Evolutionary conservation across 1,140 invertebrate species (phyloP), one percentile per base, ranked within the genome.

Genomic region (Penaeus indicus): DNA sequence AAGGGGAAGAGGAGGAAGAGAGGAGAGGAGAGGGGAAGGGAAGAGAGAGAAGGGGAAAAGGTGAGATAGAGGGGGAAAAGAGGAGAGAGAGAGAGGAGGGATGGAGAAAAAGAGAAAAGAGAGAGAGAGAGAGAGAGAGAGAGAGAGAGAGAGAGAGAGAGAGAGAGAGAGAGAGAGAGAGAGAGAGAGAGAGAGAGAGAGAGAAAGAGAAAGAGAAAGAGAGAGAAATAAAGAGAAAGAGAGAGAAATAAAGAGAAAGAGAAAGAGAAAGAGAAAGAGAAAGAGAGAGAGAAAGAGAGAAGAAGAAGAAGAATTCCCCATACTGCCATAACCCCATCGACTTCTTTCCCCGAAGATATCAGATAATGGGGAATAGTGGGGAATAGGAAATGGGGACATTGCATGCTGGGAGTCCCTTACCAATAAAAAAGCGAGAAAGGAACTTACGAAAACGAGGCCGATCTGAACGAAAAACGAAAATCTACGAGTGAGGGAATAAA

Each of bases 61-160:
- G 32, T 32, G 2, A 32, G 32, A 32, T 32, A 32, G 32, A 32
- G 32, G 32, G 32, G 22, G 67, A 69, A 27, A 69, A 27, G 32
- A 27, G 32, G 67, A 69, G 67, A 69, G 67, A 69, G 67, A 69
- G 67, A 69, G 67, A 69, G 67, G 32, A 32, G 32, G 32, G 32
- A 2, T 69, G 67, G 32, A 32, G 32, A 32, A 2, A 32, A 2
- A 32, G 32, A 32, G 32, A 32, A 2, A 32, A 32, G 32, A 32
- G 32, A 69, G 8, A 69, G 22, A 10, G 27, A 69, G 27, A 69
- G 67, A 69, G 67, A 69, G 22, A 69, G 67, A 69, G 22, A 21
- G 67, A 69, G 67, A 69, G 67, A 69, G 67, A 69, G 67, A 69
- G 67, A 69, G 67, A 69, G 67, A 69, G 67, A 69, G 67, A 69